Base-by-base conservation (phyloP, 2,797 vertebrate species). In the Typhlichthys subterraneus region DNA sequence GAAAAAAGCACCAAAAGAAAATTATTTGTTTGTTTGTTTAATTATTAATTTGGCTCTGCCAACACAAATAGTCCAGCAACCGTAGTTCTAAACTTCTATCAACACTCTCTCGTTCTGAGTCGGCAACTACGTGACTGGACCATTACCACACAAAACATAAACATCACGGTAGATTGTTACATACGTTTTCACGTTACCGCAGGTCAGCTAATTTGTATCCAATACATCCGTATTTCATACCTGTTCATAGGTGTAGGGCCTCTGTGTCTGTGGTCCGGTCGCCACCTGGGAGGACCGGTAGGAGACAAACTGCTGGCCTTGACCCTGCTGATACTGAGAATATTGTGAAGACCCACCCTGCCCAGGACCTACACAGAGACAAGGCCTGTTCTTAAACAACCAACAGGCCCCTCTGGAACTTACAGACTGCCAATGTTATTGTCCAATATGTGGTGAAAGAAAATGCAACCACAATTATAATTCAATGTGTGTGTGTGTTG, bases 191-290 rank as follows among this genome's bases (percentile, higher is more conserved):
- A 23, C 23, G 23, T 23, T 23, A 23, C 3, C 23, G 0, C 23
- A 23, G 23, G 23, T 23, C 23, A 23, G 23, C 23, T 23, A 23
- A 23, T 23, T 23, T 23, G 23, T 23, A 23, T 23, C 23, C 23
- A 23, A 23, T 23, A 23, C 23, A 23, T 4, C 23, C 2, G 23
- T 23, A 23, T 23, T 23, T 23, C 3, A 23, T 93, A 96, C 96
- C 97, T 98, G 96, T 86, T 98, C 96, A 1, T 97, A 98, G 72
- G 94, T 85, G 0, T 96, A 98, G 11, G 96, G 90, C 86, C 96
- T 94, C 89, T 96, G 97, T 64, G 95, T 87, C 85, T 95, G 97
- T 57, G 91, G 89, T 0, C 92, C 91, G 0, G 95, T 91, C 29
- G 92, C 95, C 0, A 94, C 93, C 84, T 98, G 97, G 45, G 95